These are phyloP conservation scores for Cirrhinus mrigala DNA, from an alignment of 2,797 vertebrate species.

Conservation along the genomic window DNA sequence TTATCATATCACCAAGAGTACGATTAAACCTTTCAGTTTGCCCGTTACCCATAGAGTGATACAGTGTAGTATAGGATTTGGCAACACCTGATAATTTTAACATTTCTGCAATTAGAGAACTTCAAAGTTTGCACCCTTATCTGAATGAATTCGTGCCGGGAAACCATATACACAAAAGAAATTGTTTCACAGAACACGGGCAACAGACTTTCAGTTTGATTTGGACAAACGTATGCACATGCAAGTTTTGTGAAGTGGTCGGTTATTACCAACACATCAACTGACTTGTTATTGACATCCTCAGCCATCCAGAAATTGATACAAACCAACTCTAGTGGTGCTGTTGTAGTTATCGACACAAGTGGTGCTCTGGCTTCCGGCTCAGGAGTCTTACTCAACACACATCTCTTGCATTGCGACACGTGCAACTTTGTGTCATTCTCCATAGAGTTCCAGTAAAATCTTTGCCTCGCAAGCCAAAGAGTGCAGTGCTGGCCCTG, in stretches of 20 bases:
- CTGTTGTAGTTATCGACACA: slow-evolving; percentile 35
- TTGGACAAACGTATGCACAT: slow-evolving; percentile 44
- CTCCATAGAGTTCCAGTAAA: slow-evolving; percentile 43
- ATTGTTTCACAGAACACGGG: slow-evolving; percentile 39
- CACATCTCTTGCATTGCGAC: slow-evolving; percentile 23
- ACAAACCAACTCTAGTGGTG: slow-evolving; percentile 35
- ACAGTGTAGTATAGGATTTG: slow-evolving; percentile 33
- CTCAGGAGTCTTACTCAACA: slow-evolving; percentile 39
- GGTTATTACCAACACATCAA: slow-evolving; percentile 54
- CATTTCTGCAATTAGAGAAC: slow-evolving; percentile 39
- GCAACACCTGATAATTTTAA: slow-evolving; percentile 21
- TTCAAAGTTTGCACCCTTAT: slow-evolving; percentile 48
- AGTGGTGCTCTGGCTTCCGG: slow-evolving; percentile 42
- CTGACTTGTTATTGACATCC: slow-evolving; percentile 22
- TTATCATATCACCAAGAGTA: slow-evolving; percentile 33
- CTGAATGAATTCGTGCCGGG: slow-evolving; percentile 34
- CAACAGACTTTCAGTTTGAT: slow-evolving; percentile 50
- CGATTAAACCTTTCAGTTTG: slow-evolving; percentile 39
- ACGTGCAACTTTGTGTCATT: slow-evolving; percentile 5
- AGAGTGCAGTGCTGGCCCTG: slow-evolving; percentile 37
- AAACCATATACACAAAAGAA: slow-evolving; percentile 52
- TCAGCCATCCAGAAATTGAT: slow-evolving; percentile 41
- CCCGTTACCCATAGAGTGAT: slow-evolving; percentile 48
- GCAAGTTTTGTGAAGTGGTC: slow-evolving; percentile 59
- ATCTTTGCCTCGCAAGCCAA: slow-evolving; percentile 35